A percentile compares a stretch with the other conserved stretches of the same genome.
phyloP scores from a whole-genome alignment of 2,797 vertebrate species.

The Neoniphon sammara region DNA sequence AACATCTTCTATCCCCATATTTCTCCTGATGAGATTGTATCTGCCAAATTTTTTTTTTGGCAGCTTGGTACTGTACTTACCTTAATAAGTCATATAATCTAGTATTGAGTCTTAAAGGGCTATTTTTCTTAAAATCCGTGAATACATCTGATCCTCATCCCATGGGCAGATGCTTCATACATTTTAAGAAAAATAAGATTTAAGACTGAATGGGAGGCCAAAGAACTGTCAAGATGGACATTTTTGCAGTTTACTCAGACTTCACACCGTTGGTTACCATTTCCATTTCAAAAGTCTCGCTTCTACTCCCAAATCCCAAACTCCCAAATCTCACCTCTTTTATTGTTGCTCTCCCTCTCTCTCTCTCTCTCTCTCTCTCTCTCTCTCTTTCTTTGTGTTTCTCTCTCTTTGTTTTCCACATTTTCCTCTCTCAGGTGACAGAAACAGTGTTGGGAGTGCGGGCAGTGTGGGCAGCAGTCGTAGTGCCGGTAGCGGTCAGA shows the following conservation, averaged over 20 bases:
- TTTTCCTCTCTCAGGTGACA: slow-evolving; percentile 80
- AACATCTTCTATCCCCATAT: not conserved
- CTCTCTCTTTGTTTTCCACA: not conserved
- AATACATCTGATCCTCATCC: too few species aligned
- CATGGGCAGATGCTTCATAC: too few species aligned
- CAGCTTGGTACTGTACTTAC: not conserved
- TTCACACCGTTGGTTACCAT: not conserved
- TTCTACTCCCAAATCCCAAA: not conserved
- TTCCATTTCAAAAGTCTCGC: not conserved
- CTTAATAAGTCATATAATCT: slow-evolving; percentile 13
- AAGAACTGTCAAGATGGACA: not conserved
- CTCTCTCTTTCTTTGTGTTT: slow-evolving; percentile 1
- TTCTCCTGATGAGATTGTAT: too few species aligned
- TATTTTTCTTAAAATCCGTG: too few species aligned
- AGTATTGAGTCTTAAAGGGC: not conserved
- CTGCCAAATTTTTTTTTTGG: too few species aligned
- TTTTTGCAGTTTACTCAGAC: not conserved
- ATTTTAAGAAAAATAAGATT: not conserved
- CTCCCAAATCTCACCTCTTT: slow-evolving; percentile 2
- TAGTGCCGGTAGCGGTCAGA: slow-evolving; percentile 92
- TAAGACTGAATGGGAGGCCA: not conserved
- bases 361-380: not conserved
- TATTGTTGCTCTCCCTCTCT: not conserved
- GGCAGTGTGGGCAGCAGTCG: slow-evolving; percentile 92
- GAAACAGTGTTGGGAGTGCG: slow-evolving; percentile 90